Evolutionary conservation across 1,140 invertebrate genomes (phyloP).

Genomic region (Diploscapter pachys): DNA sequence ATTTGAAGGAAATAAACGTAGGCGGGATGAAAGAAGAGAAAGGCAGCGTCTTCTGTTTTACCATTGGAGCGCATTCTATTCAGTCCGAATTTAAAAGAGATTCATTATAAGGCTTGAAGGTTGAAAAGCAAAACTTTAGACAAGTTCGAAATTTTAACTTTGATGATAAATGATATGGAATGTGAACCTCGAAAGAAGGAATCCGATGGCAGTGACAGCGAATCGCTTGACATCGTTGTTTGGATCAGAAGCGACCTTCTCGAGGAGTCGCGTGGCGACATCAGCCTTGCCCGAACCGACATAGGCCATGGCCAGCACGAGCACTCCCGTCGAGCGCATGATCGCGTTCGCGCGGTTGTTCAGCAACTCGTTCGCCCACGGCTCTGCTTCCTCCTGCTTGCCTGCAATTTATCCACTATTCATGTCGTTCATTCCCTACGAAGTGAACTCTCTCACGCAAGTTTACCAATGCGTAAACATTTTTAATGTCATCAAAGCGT

Average conservation of each 20-base stretch:
- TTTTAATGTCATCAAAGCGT: too few relatives aligned
- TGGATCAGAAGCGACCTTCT: constrained; percentile 94
- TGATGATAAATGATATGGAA: too few relatives aligned
- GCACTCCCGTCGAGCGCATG: constrained; percentile 85
- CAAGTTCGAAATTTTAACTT: too few relatives aligned
- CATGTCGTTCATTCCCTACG: not conserved
- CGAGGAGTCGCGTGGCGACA: constrained; percentile 86
- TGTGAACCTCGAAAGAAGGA: constrained; percentile 68
- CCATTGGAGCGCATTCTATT: too few relatives aligned
- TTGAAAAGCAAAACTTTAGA: too few relatives aligned
- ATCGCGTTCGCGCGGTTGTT: constrained; percentile 76
- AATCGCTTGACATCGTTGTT: constrained; percentile 96
- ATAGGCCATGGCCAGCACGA: constrained; percentile 95
- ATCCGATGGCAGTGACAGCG: constrained; percentile 93
- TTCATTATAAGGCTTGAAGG: too few relatives aligned
- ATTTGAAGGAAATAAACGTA: too few relatives aligned
- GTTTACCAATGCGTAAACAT: too few relatives aligned
- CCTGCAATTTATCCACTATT: constrained; percentile 55
- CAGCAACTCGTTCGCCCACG: constrained; percentile 68
- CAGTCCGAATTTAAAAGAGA: too few relatives aligned
- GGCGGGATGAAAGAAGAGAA: too few relatives aligned
- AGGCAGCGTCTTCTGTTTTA: too few relatives aligned
- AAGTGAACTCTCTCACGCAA: not conserved
- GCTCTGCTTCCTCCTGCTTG: constrained; percentile 88
- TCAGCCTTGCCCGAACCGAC: constrained; percentile 95